phyloP scores from a whole-genome alignment of 2,888 invertebrate genomes.

The Microchrysa polita region DNA sequence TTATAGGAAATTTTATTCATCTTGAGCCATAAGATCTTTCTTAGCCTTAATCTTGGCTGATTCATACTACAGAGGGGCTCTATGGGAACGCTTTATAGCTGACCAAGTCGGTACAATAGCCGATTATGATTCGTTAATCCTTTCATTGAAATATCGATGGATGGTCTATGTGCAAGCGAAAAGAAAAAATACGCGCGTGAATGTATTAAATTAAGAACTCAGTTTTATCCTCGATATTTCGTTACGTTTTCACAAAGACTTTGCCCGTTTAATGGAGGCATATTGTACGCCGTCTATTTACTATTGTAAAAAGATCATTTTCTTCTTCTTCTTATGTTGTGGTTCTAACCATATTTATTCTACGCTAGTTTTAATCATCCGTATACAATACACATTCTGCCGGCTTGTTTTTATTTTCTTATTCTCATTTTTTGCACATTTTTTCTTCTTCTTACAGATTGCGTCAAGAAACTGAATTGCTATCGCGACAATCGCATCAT shows the following conservation, averaged over 20 bases:
- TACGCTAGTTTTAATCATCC: not conserved
- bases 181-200: conserved; percentile 20
- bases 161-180: not conserved
- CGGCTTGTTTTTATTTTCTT: conserved; percentile 12
- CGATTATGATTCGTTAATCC: conserved; percentile 38
- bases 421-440: conserved; percentile 29
- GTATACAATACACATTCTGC: not conserved
- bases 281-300: not conserved
- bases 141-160: conserved; percentile 1
- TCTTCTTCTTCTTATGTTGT: no score
- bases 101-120: conserved; percentile 32
- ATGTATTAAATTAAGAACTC: conserved; percentile 40
- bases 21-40: no score
- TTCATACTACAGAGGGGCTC: conserved; percentile 5
- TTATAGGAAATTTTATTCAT: no score
- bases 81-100: conserved; percentile 19
- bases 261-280: not conserved
- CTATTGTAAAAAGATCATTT: not conserved
- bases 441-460: conserved; percentile 60
- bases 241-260: not conserved
- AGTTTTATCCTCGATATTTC: conserved; percentile 2
- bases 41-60: conserved; percentile 36
- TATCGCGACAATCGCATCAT: conserved; percentile 64
- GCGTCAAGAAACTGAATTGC: conserved; percentile 64
- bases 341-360: not conserved